Conservation (phyloP, 2,113 vertebrate genomes). For the Cebus imitator region DNA sequence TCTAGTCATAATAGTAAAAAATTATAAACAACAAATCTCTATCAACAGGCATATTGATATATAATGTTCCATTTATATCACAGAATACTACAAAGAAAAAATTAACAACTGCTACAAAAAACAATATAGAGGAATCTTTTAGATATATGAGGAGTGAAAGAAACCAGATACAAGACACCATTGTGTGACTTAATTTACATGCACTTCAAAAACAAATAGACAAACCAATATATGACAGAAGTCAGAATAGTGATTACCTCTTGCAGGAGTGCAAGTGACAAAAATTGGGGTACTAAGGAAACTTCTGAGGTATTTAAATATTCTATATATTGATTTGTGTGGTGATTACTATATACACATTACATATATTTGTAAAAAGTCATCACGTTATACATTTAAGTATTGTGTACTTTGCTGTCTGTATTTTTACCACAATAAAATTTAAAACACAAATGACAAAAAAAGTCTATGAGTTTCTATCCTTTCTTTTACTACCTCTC, state of each 20-base stretch:
- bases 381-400: background rate
- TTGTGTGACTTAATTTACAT: background rate
- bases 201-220: background rate
- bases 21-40: background rate
- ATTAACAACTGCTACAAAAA: background rate
- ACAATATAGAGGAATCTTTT: background rate
- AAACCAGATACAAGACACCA: background rate
- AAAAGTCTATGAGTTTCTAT: background rate
- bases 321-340: background rate
- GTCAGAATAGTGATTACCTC: background rate
- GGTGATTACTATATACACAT: background rate
- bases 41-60: background rate
- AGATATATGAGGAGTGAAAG: background rate
- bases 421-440: background rate
- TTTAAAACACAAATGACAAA: background rate
- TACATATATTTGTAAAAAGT: background rate
- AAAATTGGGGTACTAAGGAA: background rate
- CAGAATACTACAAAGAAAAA: background rate
- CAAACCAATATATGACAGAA: background rate
- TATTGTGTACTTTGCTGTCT: background rate
- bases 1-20: constrained; percentile 20
- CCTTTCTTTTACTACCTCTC: background rate
- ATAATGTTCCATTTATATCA: background rate
- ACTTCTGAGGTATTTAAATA: background rate
- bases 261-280: background rate